Percentiles rank a stretch among this genome's conserved stretches.
Conservation (phyloP, 2,888 invertebrate genomes). For the Digitonthophagus gazella region DNA sequence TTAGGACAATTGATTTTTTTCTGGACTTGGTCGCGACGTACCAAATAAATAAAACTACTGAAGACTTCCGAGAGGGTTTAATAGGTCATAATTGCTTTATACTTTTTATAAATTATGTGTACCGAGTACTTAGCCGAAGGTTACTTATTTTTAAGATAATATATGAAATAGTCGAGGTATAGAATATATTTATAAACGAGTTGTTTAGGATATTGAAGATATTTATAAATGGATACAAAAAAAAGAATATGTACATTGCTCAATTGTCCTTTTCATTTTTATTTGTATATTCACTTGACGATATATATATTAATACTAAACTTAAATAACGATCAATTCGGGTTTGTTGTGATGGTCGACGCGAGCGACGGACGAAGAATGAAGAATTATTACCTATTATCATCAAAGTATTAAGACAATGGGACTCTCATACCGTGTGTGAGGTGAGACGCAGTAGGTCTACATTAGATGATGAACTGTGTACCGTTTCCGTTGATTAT, state of each 20-base stretch:
- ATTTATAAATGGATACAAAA: constrained; percentile 46
- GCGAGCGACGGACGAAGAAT: constrained; percentile 34
- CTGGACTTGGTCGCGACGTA: constrained; percentile 30
- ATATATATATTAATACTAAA: background rate
- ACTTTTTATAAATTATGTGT: constrained; percentile 50
- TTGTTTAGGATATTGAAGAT: constrained; percentile 46
- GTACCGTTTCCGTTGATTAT: background rate
- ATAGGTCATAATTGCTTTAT: constrained; percentile 48
- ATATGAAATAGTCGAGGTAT: constrained; percentile 38
- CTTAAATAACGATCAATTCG: constrained; percentile 28
- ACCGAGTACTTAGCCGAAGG: constrained; percentile 43
- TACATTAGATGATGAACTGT: constrained; percentile 44
- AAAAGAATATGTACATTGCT: constrained; percentile 49
- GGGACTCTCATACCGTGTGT: background rate
- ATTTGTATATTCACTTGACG: constrained; percentile 32
- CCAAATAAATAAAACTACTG: background rate
- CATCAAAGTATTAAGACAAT: background rate
- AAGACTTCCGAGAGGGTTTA: constrained; percentile 28
- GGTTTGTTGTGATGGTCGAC: constrained; percentile 46
- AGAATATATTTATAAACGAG: constrained; percentile 42
- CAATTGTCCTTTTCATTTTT: constrained; percentile 45
- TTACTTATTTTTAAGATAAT: constrained; percentile 50
- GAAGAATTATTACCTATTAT: constrained; percentile 6
- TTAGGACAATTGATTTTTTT: constrained; percentile 12
- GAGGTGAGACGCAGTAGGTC: constrained; percentile 44